phyloP scores from a whole-genome alignment of 2,797 vertebrate genomes.

The Thamnophis elegans region DNA sequence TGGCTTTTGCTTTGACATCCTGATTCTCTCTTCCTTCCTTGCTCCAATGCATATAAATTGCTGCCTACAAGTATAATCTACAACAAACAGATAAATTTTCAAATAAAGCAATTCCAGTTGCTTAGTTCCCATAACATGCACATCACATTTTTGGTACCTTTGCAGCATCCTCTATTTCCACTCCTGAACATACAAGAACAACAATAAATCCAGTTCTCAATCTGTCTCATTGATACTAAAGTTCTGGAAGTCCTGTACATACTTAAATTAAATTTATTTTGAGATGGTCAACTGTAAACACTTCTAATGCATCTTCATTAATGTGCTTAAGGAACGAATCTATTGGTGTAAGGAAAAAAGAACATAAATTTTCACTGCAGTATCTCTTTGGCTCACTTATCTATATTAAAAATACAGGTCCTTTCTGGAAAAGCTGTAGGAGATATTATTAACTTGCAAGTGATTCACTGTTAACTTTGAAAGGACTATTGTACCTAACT shows the following conservation, averaged over 20 bases:
- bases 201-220: conserved; percentile 46
- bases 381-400: conserved; percentile 67
- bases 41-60: not conserved
- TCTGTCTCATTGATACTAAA: conserved; percentile 67
- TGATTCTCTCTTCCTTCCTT: not conserved
- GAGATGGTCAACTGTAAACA: conserved; percentile 68
- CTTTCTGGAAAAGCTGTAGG: conserved; percentile 69
- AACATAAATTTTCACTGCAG: conserved; percentile 72
- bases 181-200: conserved; percentile 43
- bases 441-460: conserved; percentile 68
- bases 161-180: conserved; percentile 28
- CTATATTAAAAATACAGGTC: conserved; percentile 62
- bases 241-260: conserved; percentile 54
- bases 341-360: conserved; percentile 65
- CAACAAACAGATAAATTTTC: not conserved
- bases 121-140: conserved; percentile 10
- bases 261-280: conserved; percentile 67
- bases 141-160: not conserved
- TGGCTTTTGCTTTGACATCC: not conserved
- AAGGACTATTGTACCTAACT: conserved; percentile 60
- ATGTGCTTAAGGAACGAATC: conserved; percentile 70
- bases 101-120: not conserved
- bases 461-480: conserved; percentile 70
- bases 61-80: not conserved
- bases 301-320: conserved; percentile 73